Base-by-base conservation (phyloP, 2,888 invertebrate species). In the Parthenolecanium corni region DNA sequence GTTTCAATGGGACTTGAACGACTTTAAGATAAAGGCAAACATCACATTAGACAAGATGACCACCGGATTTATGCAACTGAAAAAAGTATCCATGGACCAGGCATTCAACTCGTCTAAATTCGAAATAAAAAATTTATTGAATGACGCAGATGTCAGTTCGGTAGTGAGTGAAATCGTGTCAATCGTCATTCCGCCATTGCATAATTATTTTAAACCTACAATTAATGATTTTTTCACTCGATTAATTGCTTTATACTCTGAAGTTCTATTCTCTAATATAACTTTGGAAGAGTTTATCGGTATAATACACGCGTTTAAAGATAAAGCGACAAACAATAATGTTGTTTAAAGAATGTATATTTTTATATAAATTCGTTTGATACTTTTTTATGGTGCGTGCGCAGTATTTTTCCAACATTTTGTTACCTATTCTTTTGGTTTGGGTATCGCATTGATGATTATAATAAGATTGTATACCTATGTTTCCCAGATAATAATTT, bases 151-250 rank as follows among this genome's bases (percentile, higher is more conserved):
- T 11, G 49, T 36, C 9, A 58, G 58, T 47, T 6, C 47, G 12
- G 21, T 58, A 4, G 20, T 58, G 20, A 58, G 58, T 21, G 58
- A 58, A 20, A 31, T 46, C 25, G 25, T 58, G 18, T 44, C 58
- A 20, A 21, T 58, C 16, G 21, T 58, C 18, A 36, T 58, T 2
- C 58, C 58, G 18, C 20, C 58, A 6, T 21, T 58, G 9, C 58
- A 58, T n/a, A 25, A 47, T 5, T 36, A 25, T 46, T 58, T 46
- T 14, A 58, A 58, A 20, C 47, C 58, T 3, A 6, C 25, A 1
- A 58, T 58, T 14, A 36, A 58, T 47, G 49, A 58, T 6, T 58
- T 58, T 21, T 31, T 58, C 31, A 18, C n/a, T 18, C 31, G 47
- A 1, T 18, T 46, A 3, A 36, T 36, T 2, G 16, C 31, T 20